phyloP scores from a whole-genome alignment of 2,113 vertebrate species.

The Phalacrocorax aristotelis region DNA sequence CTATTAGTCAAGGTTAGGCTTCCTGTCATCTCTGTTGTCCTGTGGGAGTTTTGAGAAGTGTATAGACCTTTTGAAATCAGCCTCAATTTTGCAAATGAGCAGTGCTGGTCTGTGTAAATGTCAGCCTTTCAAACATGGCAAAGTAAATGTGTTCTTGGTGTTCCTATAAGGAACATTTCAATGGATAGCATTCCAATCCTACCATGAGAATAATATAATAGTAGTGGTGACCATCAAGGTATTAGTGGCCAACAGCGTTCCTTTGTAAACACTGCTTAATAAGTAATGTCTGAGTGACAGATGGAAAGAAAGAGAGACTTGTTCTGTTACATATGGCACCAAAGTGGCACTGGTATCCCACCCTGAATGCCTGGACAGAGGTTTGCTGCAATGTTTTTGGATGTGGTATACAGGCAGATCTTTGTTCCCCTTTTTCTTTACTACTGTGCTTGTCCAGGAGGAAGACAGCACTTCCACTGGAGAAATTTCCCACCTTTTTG shows the following conservation, averaged over 20 bases:
- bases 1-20: not conserved
- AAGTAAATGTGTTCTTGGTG: not conserved
- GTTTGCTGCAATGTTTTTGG: not conserved
- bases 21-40: not conserved
- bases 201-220: not conserved
- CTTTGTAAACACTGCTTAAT: not conserved
- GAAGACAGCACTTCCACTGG: not conserved
- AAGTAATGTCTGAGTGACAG: not conserved
- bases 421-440: not conserved
- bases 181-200: not conserved
- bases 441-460: not conserved
- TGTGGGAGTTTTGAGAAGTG: not conserved
- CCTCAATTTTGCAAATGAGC: not conserved
- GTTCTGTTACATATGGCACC: not conserved
- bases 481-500: not conserved
- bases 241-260: not conserved
- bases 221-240: not conserved
- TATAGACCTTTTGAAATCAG: slow-evolving; percentile 2
- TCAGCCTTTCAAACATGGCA: slow-evolving; percentile 15
- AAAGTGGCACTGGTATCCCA: not conserved
- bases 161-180: not conserved
- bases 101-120: not conserved
- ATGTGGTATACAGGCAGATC: not conserved
- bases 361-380: not conserved
- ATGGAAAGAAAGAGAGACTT: not conserved